Percentiles rank a stretch among this genome's conserved stretches.
phyloP scores from a whole-genome alignment of 2,797 vertebrate species.

The Anguilla anguilla region DNA sequence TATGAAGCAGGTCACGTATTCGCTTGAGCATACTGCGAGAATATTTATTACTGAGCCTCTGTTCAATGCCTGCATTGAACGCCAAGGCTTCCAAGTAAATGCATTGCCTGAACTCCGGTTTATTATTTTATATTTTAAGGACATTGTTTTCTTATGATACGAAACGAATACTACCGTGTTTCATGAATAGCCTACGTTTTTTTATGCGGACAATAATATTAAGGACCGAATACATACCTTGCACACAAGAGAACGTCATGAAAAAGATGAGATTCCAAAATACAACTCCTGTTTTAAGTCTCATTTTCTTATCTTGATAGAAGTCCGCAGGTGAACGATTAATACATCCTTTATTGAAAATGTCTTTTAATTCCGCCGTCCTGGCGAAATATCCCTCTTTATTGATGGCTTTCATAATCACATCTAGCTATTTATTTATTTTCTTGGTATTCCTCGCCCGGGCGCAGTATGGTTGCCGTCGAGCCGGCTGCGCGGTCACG shows the following conservation, averaged over 20 bases:
- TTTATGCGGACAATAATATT: slow-evolving; percentile 55
- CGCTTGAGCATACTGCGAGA: slow-evolving; percentile 84
- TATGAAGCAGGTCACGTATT: slow-evolving; percentile 89
- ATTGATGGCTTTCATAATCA: slow-evolving; percentile 86
- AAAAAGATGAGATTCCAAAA: slow-evolving; percentile 95
- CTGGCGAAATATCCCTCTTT: slow-evolving; percentile 81
- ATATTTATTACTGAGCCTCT: slow-evolving; percentile 82
- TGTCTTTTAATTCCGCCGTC: slow-evolving; percentile 81
- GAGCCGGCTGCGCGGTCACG: slow-evolving; percentile 78
- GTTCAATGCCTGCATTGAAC: slow-evolving; percentile 90
- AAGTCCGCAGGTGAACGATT: slow-evolving; percentile 85
- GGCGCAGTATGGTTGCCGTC: slow-evolving; percentile 78
- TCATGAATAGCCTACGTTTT: slow-evolving; percentile 40
- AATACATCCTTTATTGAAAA: slow-evolving; percentile 87
- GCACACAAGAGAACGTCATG: slow-evolving; percentile 90
- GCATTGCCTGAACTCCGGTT: slow-evolving; percentile 59
- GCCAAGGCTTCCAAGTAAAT: slow-evolving; percentile 76
- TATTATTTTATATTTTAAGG: slow-evolving; percentile 35
- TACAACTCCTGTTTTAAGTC: slow-evolving; percentile 91
- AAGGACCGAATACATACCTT: slow-evolving; percentile 80
- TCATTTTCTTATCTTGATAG: slow-evolving; percentile 83
- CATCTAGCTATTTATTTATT: slow-evolving; percentile 63
- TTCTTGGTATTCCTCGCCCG: slow-evolving; percentile 72
- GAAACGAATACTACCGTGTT: slow-evolving; percentile 53
- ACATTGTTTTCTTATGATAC: background rate